Evolutionary conservation across 2,797 vertebrate species (phyloP).

Genomic region (Hypotaenidia okinawae): DNA sequence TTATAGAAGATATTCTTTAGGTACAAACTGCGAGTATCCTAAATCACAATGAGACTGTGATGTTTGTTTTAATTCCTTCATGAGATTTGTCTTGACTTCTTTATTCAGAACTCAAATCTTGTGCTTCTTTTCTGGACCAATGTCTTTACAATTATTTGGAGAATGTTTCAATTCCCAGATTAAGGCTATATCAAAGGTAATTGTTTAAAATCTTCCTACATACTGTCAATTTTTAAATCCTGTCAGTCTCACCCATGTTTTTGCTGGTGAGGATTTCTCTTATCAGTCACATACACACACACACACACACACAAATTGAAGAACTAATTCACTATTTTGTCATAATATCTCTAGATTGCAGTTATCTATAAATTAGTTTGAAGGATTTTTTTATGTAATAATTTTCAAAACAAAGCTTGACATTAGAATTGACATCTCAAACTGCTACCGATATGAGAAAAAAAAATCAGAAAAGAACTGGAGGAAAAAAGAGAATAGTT

Average conservation of each 20-base stretch:
- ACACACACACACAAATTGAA: background rate
- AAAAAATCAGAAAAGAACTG: background rate
- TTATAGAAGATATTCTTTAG: background rate
- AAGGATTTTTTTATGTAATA: conserved; percentile 13
- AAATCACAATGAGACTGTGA: background rate
- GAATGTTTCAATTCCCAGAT: background rate
- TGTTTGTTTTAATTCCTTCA: background rate
- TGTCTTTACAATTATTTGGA: background rate
- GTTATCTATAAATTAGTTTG: background rate
- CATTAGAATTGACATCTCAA: background rate
- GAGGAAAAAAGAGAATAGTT: background rate
- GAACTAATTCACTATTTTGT: conserved; percentile 2
- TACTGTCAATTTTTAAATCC: background rate
- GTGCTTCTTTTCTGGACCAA: background rate
- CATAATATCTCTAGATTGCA: conserved; percentile 28
- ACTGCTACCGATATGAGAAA: background rate
- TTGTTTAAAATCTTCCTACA: background rate
- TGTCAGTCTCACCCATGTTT: background rate
- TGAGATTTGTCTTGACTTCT: background rate
- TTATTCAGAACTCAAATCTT: background rate
- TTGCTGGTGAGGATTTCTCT: background rate
- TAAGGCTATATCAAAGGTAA: background rate
- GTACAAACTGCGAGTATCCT: background rate
- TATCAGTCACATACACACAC: background rate
- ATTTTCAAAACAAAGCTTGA: conserved; percentile 14